phyloP scores from a whole-genome alignment of 2,797 vertebrate species.

The Labeo calbasu region DNA sequence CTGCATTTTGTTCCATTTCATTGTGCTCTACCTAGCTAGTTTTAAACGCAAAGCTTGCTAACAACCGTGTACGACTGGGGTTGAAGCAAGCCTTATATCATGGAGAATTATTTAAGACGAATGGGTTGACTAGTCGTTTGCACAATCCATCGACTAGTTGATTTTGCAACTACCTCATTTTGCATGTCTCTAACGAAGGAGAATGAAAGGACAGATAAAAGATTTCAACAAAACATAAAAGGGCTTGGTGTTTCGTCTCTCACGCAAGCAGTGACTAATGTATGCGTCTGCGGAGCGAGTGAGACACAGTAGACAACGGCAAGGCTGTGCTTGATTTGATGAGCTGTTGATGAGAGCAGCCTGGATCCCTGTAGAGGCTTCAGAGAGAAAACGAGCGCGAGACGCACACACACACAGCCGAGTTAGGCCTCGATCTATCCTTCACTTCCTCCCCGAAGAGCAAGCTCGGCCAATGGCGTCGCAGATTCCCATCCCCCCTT shows the following conservation, averaged over 20 bases:
- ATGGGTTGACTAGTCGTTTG: neutral
- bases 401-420: conserved; percentile 50
- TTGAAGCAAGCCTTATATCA: neutral
- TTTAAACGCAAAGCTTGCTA: neutral
- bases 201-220: conserved; percentile 34
- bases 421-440: conserved; percentile 60
- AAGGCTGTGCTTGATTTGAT: conserved; percentile 61
- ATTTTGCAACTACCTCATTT: neutral
- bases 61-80: neutral
- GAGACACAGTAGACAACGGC: conserved; percentile 44
- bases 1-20: neutral
- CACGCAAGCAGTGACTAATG: conserved; percentile 48
- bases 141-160: neutral
- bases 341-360: conserved; percentile 62
- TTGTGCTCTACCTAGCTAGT: neutral
- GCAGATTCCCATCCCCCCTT: conserved; percentile 63
- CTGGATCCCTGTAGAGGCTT: conserved; percentile 56
- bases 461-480: conserved; percentile 71
- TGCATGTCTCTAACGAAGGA: conserved; percentile 1
- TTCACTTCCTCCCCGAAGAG: conserved; percentile 63
- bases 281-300: conserved; percentile 45
- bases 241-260: conserved; percentile 32
- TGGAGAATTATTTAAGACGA: neutral
- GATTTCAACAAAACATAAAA: conserved; percentile 45
- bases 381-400: conserved; percentile 49